Percentiles rank a stretch among this genome's conserved stretches.
Evolutionary conservation across 2,113 vertebrate genomes (phyloP).

Genomic region (Vanacampus margaritifer): DNA sequence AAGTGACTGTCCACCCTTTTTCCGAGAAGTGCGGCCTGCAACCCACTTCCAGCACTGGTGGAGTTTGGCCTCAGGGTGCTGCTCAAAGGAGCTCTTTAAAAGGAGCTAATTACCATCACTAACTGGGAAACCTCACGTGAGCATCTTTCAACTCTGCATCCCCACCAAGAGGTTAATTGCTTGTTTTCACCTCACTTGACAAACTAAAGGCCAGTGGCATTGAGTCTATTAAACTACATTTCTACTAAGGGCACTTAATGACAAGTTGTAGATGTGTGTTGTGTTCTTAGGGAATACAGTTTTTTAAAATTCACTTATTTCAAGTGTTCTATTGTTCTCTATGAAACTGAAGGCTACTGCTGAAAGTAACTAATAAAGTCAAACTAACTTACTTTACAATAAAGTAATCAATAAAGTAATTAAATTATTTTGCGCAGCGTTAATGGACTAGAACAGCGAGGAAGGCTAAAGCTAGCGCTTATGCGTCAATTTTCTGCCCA

Average conservation of each 20-base stretch:
- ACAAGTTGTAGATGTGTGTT: neutral
- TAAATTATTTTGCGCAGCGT: too few species aligned
- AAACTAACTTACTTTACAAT: too few species aligned
- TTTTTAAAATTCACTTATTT: neutral
- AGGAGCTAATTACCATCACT: constrained; percentile 13
- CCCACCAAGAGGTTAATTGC: constrained; percentile 10
- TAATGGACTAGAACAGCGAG: too few species aligned
- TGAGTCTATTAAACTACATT: constrained; percentile 3
- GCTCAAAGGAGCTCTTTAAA: constrained; percentile 36
- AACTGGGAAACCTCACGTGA: constrained; percentile 8
- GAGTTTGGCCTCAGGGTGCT: constrained; percentile 29
- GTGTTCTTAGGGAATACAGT: neutral
- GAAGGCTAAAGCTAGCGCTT: too few species aligned
- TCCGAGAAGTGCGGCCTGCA: constrained; percentile 25
- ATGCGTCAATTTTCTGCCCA: too few species aligned
- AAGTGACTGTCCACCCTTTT: constrained; percentile 49
- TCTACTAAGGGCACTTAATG: neutral
- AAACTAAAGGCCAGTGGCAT: neutral
- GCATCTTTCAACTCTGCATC: constrained; percentile 4
- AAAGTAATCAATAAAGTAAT: neutral
- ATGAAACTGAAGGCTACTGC: neutral
- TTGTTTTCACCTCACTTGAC: constrained; percentile 4
- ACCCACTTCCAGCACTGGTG: constrained; percentile 46
- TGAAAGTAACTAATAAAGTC: too few species aligned
- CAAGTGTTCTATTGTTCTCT: neutral